Conservation (phyloP, 2,797 vertebrate species). For the Vireo griseus region DNA sequence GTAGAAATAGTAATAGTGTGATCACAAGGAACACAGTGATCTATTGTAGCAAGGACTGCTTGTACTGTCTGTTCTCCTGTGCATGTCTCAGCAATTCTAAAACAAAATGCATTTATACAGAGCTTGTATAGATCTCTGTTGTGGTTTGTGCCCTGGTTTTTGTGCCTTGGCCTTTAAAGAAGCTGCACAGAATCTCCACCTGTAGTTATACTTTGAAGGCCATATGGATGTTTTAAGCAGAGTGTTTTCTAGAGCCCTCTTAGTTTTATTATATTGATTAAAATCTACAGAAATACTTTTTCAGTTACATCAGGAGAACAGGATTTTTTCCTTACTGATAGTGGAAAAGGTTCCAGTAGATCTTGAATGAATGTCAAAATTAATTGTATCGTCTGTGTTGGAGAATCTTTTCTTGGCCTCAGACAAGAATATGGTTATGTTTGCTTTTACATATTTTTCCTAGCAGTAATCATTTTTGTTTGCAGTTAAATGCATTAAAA, state of each 20-base stretch:
- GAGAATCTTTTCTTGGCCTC: neutral
- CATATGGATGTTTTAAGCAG: neutral
- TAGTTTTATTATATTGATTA: neutral
- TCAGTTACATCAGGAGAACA: neutral
- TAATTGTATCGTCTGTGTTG: neutral
- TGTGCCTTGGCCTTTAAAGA: neutral
- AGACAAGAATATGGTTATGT: neutral
- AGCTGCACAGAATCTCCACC: neutral
- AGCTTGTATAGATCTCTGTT: neutral
- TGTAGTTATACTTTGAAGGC: neutral
- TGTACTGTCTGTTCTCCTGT: neutral
- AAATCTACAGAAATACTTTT: neutral
- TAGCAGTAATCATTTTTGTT: neutral
- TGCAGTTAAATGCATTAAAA: neutral
- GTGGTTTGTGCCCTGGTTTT: neutral
- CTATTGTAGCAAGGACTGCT: neutral
- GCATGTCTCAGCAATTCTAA: neutral
- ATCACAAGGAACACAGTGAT: fast-evolving
- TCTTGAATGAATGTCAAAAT: neutral
- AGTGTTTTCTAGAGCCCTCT: neutral
- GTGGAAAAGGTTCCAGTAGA: neutral
- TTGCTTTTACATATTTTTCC: neutral
- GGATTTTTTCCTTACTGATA: neutral
- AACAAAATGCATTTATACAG: neutral
- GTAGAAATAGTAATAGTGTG: neutral